Evolutionary conservation across 2,797 vertebrate species (phyloP).

Genomic region (Muscicapa comitata): DNA sequence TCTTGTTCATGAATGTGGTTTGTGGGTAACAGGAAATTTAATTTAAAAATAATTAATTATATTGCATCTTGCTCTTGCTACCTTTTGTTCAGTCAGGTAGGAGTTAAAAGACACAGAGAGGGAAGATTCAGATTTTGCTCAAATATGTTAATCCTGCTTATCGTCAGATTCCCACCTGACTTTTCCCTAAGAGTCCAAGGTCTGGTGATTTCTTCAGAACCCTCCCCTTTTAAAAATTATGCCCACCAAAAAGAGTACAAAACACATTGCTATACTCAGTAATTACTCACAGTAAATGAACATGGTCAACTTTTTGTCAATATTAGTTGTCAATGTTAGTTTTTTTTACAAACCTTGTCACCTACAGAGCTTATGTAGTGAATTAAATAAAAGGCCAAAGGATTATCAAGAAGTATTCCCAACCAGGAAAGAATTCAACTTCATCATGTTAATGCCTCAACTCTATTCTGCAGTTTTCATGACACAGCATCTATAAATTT

Average conservation of each 20-base stretch:
- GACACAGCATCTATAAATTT: neutral
- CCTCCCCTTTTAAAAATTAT: neutral
- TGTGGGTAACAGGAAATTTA: neutral
- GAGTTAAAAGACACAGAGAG: neutral
- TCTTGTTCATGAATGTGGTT: neutral
- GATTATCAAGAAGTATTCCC: neutral
- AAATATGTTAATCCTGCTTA: neutral
- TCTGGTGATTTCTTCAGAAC: neutral
- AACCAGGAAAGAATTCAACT: neutral
- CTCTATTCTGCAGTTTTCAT: neutral
- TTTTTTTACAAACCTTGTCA: neutral
- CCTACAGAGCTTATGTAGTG: neutral
- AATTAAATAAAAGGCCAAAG: neutral
- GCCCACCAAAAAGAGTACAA: neutral
- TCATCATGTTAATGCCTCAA: neutral
- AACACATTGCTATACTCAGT: neutral
- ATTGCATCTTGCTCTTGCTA: neutral
- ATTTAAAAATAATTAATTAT: neutral
- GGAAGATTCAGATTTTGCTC: neutral
- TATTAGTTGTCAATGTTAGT: neutral
- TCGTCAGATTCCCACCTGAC: neutral
- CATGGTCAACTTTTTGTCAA: neutral
- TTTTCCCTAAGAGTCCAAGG: neutral
- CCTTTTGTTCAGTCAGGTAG: neutral
- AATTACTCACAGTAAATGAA: neutral